These are phyloP conservation scores for Erebia ligea DNA, from an alignment of 2,888 invertebrate species.

Conservation along the genomic window DNA sequence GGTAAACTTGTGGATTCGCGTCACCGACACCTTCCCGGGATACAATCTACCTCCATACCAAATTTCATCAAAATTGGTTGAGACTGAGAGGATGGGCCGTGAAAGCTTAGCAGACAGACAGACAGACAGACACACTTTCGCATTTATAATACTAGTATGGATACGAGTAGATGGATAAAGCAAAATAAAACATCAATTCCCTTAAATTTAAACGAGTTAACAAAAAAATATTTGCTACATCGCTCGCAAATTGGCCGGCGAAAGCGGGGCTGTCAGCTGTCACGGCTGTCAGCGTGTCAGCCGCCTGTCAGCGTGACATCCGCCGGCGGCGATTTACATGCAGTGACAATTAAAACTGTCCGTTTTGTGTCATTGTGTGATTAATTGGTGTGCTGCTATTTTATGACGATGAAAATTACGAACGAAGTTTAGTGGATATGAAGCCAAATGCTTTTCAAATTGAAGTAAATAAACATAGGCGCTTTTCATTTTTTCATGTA, in stretches of 20 bases:
- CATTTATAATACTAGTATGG: too few species aligned
- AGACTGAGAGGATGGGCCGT: too few species aligned
- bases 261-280: slow-evolving; percentile 37
- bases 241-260: slow-evolving; percentile 34
- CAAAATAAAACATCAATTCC: background rate
- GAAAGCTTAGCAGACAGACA: too few species aligned
- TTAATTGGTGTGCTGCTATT: slow-evolving; percentile 27
- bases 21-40: too few species aligned
- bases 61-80: too few species aligned
- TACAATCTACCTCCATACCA: too few species aligned
- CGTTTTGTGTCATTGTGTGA: slow-evolving; percentile 38
- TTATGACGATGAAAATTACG: slow-evolving; percentile 1
- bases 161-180: background rate
- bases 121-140: too few species aligned
- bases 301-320: slow-evolving; percentile 65
- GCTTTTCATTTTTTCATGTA: too few species aligned
- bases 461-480: too few species aligned
- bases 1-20: too few species aligned
- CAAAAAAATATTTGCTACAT: slow-evolving; percentile 22
- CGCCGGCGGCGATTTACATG: slow-evolving; percentile 46
- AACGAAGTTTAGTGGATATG: background rate
- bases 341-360: slow-evolving; percentile 52
- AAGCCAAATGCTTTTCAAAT: too few species aligned
- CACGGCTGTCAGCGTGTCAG: slow-evolving; percentile 69
- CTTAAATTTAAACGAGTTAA: slow-evolving; percentile 4